Base-by-base conservation (phyloP, 2,888 invertebrate genomes). In the Melipona bicolor region DNA sequence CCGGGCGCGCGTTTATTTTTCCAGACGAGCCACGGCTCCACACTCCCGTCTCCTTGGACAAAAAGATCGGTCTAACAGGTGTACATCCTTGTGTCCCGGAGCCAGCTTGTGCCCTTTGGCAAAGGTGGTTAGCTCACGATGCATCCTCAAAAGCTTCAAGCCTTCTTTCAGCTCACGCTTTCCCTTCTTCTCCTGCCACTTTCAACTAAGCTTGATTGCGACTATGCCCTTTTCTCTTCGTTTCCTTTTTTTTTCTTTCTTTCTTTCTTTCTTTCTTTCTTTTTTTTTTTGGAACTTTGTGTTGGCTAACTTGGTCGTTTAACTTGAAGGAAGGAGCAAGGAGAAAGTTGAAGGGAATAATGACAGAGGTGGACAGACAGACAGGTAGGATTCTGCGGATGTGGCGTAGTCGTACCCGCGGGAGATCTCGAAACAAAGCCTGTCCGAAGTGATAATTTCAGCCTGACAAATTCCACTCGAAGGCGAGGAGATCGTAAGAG, bases 121-220 rank as follows among this genome's bases (percentile, higher is more conserved):
- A 54, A 68, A 59, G 36, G 19, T 67, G 43, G 49, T 65, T 76
- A 43, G 50, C 52, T 59, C 69, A 65, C 61, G 49, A 61, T 61
- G 24, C 56, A 73, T 36, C 70, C 52, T 68, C 27, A n/a, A 77
- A 71, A 69, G 54, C 79, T 75, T 36, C 78, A 3, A 49, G 56
- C 68, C 68, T 61, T 73, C 62, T 70, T 77, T 67, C 77, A 54
- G 36, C 82, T 77, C 75, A 80, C 74, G 71, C 72, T 82, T 27
- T 32, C 11, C 9, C 24, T 19, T 79, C 74, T 70, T 69, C 77
- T 64, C 62, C 13, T 36, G 27, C 61, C 69, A 64, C 43, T 56
- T 69, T 65, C 65, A 49, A 36, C 81, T 27, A 36, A 32, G n/a
- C 89, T 85, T 92, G 92, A 92, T 93, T 93, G 92, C 90, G 89